Base-by-base conservation (phyloP, 2,113 vertebrate species). In the Ornithorhynchus anatinus region DNA sequence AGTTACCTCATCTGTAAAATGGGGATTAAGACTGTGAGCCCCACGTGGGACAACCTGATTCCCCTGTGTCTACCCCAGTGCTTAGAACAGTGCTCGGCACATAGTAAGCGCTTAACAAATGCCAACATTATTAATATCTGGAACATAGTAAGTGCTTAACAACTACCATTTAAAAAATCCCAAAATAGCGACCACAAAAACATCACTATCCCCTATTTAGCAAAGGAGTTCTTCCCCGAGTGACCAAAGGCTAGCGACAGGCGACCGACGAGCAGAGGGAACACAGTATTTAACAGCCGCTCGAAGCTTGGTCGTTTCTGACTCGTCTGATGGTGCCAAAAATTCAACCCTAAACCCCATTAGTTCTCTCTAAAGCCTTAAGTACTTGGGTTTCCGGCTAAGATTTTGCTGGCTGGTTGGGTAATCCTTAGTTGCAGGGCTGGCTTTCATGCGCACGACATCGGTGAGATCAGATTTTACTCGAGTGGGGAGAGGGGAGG, bases 261-360 rank as follows among this genome's bases (percentile, higher is more conserved):
- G 16, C 29, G 42, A 69, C 43, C 43, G 37, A 35, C 42, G 44
- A 81, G 57, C 0, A 36, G 50, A 52, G 22, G 7, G 6, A 32
- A 16, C 0, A 75, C 37, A 36, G 47, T 69, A 79, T 57, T 27
- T 29, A 75, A 43, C 57, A 72, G 58, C 19, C 8, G 56, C 0
- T 77, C 37, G 47, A 37, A 65, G 56, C 31, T 5, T 59, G 1
- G 5, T 22, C 9, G 51, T 66, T 81, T n/a, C 20, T 48, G 69
- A 66, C 78, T 77, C 77, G 23, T 64, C 44, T 53, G 72, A 65
- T 29, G 73, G 72, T 64, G 48, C 37, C 54, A 73, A 57, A 61
- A 79, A 56, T 31, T 48, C 48, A 86, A 3, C 10, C 17, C 44
- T 59, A 48, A 70, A 80, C 16, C 57, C 76, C 59, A 59, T 68